These are phyloP conservation scores for Catalaphyllia jardinei DNA, from an alignment of 64 coral and sea anemone species.

Conservation along the genomic window DNA sequence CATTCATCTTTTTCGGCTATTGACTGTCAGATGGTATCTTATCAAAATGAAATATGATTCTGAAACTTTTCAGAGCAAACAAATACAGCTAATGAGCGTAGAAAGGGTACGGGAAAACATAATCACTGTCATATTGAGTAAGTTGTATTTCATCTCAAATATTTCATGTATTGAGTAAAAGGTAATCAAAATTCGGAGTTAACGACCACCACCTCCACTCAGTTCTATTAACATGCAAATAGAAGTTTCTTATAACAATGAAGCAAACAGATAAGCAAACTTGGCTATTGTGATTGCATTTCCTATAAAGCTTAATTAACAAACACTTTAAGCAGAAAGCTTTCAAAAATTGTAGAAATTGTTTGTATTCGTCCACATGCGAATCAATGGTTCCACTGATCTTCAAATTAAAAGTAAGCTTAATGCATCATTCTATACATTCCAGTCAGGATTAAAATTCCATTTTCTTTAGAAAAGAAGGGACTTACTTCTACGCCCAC, in stretches of 20 bases:
- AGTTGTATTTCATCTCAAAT: neutral
- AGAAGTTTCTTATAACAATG: neutral
- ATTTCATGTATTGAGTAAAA: neutral
- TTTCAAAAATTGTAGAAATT: too few relatives aligned
- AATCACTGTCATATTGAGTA: neutral
- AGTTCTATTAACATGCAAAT: slow-evolving; percentile 19
- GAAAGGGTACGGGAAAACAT: neutral
- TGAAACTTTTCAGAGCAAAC: too few relatives aligned
- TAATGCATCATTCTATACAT: too few relatives aligned
- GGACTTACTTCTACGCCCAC: too few relatives aligned
- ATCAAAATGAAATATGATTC: too few relatives aligned
- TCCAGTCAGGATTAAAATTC: too few relatives aligned
- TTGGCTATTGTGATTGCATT: neutral
- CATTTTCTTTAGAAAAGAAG: too few relatives aligned
- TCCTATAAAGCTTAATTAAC: neutral
- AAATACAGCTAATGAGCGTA: too few relatives aligned
- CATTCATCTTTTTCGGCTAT: neutral
- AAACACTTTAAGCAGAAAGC: neutral
- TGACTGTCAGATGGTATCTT: too few relatives aligned
- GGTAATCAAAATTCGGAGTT: slow-evolving; percentile 13
- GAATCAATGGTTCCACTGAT: too few relatives aligned
- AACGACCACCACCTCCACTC: neutral
- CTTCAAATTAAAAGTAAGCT: too few relatives aligned
- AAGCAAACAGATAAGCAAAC: neutral
- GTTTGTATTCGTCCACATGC: too few relatives aligned